These are phyloP conservation scores for Centroberyx gerrardi DNA, from an alignment of 2,797 vertebrate genomes.

Conservation along the genomic window DNA sequence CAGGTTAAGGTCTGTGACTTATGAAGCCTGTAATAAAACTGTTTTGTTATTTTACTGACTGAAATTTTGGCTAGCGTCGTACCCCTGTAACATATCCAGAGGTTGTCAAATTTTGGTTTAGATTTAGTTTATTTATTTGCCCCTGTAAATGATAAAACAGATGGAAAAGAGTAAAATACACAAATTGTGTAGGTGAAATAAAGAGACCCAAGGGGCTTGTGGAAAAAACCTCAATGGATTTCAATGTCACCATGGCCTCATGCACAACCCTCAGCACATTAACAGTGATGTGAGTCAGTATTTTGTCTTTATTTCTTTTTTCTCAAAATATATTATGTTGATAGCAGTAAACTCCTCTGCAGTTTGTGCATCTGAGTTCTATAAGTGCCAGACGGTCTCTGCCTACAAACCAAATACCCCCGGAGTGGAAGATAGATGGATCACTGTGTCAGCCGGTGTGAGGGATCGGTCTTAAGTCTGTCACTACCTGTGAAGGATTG, in stretches of 20 bases:
- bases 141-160: not conserved
- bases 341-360: not conserved
- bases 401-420: not conserved
- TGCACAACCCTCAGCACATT: not conserved
- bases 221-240: not conserved
- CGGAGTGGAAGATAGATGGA: not conserved
- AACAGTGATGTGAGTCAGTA: not conserved
- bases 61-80: not conserved
- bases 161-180: not conserved
- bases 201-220: not conserved
- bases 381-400: not conserved
- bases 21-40: not conserved
- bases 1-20: slow-evolving; percentile 11
- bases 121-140: not conserved
- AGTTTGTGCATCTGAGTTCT: not conserved
- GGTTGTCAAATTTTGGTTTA: not conserved
- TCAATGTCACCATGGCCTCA: not conserved
- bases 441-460: not conserved
- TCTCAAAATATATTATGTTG: not conserved
- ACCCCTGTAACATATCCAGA: not conserved
- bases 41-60: slow-evolving; percentile 18
- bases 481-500: slow-evolving; percentile 16
- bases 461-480: slow-evolving; percentile 6
- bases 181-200: not conserved
- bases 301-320: not conserved